Evolutionary conservation across 2,797 vertebrate species (phyloP), one percentile per base, ranked within the genome.

Genomic region (Sebastolobus alascanus): DNA sequence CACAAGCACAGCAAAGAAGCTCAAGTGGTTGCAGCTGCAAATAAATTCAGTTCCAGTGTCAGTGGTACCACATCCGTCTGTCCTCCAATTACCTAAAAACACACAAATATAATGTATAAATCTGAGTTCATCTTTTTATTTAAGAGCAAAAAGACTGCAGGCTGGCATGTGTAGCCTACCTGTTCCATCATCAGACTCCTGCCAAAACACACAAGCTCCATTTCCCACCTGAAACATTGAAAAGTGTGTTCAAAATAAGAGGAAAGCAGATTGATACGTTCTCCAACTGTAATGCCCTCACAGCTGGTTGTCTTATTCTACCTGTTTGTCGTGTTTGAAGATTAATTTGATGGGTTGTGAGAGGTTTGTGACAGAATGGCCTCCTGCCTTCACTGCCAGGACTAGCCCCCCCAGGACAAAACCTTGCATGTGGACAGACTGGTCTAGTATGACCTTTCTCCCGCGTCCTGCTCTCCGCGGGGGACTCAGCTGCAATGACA

Each of bases 1-100:
- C 89, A 96, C 89, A 77, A 96, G 93, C 13, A 96, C 93, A 5
- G 96, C 96, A 86, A 96, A 96, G 73, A 96, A 96, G 77, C 95
- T 96, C 61, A 96, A 84, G 59, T 96, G 96, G 73, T 93, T 77
- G 37, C 95, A 96, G 72, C 78, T 92, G 70, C 96, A 96, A 5
- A 90, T 63, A 55, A 89, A 84, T 6, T 86, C 43, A 1, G 29
- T 25, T 0, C 56, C 73, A 0, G 8, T 84, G 12, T 59, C 6
- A 0, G 0, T 61, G 8, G 92, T 95, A 0, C 5, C 1, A 73
- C 95, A 96, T 5, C 96, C 95, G 0, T 85, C 40, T 29, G 7
- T 69, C 31, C 89, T 93, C 96, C 96, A 96, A 1, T 20, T 0
- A n/a, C 92, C 95, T 96, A 31, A 22, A 74, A 31, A 83, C 20